Conservation (phyloP, 2,113 vertebrate genomes). For the Dromiciops gliroides region DNA sequence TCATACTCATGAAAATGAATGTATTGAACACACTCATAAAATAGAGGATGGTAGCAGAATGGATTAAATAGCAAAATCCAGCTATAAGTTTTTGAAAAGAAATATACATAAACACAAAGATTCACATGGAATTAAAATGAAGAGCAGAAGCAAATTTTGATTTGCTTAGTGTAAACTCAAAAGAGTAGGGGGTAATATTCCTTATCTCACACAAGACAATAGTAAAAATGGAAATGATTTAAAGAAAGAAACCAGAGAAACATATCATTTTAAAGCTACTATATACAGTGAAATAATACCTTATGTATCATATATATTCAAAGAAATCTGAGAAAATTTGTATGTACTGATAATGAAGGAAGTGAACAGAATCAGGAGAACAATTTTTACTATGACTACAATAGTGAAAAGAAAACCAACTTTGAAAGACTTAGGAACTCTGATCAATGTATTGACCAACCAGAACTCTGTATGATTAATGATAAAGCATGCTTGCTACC, state of each 20-base stretch:
- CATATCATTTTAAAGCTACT: background rate
- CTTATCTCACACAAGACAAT: background rate
- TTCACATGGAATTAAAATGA: background rate
- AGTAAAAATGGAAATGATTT: background rate
- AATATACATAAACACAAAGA: background rate
- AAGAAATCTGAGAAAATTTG: background rate
- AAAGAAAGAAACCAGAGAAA: background rate
- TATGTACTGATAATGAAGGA: background rate
- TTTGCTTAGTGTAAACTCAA: background rate
- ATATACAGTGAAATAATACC: background rate
- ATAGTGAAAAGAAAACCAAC: background rate
- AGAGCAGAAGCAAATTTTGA: background rate
- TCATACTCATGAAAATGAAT: background rate
- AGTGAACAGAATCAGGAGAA: background rate
- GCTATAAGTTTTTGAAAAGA: background rate
- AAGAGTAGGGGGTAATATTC: background rate
- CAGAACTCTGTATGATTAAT: background rate
- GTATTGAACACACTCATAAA: background rate
- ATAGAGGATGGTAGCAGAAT: background rate
- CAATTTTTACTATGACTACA: background rate
- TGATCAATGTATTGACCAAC: background rate
- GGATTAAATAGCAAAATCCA: background rate
- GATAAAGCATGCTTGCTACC: background rate
- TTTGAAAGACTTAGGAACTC: background rate
- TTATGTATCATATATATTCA: background rate